Base-by-base conservation (phyloP, 2,113 vertebrate species). In the Anser brachyrhynchus region DNA sequence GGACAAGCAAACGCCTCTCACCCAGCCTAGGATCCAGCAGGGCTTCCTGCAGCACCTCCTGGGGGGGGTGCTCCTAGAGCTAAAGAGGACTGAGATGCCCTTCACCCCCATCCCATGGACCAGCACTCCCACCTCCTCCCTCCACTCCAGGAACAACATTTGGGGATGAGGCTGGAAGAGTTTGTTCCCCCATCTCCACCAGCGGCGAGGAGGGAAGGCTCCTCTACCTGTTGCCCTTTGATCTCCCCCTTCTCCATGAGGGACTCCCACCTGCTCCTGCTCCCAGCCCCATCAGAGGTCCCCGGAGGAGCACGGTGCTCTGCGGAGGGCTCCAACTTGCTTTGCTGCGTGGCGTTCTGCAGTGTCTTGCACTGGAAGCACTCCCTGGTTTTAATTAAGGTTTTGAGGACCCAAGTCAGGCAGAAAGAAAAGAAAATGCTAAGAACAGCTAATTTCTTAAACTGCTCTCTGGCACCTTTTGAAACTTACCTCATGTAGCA, bases 391-490 rank as follows among this genome's bases (percentile, higher is more conserved):
- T 95, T 96, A 97, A 97, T 97, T 92, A 97, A 92, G 62, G 61
- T 13, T 93, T 89, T 89, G 92, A 97, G 81, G 61, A 89, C 81
- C 77, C 76, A 91, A 75, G 72, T 92, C 74, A 90, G 80, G 78
- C 31, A 82, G 89, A 94, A 93, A 94, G 62, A 93, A 69, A 44
- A 73, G 31, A 89, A 97, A 97, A 80, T 89, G 89, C 93, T 90
- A 90, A 91, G 87, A 96, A 94, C 83, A 92, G 96, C 96, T 97
- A 92, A 97, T 97, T 97, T 94, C 85, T 95, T 96, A 96, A 97
- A 90, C 92, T 95, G 91, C 74, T 96, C 91, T 96, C 86, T 96
- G 93, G 94, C 96, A 97, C 92, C 95, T 97, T 96, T 92, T 77
- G 72, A 93, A 97, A 96, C 83, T 95, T 96, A 97, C 93, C 96